Percentiles rank a stretch among this genome's conserved stretches.
Conservation (phyloP, 2,113 vertebrate genomes). For the Scomber colias region DNA sequence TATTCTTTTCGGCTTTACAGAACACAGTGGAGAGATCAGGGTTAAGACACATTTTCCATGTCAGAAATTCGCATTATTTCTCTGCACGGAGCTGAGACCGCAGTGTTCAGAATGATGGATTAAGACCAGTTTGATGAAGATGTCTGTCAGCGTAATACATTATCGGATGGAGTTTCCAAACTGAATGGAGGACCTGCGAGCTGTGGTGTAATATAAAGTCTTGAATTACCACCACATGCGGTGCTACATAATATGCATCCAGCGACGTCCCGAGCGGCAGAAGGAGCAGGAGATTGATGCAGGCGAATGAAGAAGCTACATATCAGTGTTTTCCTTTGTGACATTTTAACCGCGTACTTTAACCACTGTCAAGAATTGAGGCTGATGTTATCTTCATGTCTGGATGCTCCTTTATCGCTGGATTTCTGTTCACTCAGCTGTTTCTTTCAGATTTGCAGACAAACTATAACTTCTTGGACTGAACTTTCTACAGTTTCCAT, state of each 20-base stretch:
- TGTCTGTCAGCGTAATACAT: slow-evolving; percentile 66
- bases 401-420: slow-evolving; percentile 1
- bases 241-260: neutral
- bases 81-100: slow-evolving; percentile 24
- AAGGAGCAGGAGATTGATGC: slow-evolving; percentile 22
- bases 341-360: slow-evolving; percentile 11
- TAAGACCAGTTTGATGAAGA: slow-evolving; percentile 62
- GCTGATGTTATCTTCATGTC: slow-evolving; percentile 34
- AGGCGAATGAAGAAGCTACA: slow-evolving; percentile 32
- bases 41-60: slow-evolving; percentile 61
- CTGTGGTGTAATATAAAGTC: slow-evolving; percentile 28
- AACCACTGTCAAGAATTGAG: slow-evolving; percentile 15
- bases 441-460: slow-evolving; percentile 6
- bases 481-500: neutral
- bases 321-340: slow-evolving; percentile 23
- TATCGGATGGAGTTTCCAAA: slow-evolving; percentile 34
- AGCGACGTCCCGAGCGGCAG: slow-evolving; percentile 9
- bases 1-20: slow-evolving; percentile 34
- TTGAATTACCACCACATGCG: slow-evolving; percentile 36
- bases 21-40: slow-evolving; percentile 28
- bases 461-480: neutral
- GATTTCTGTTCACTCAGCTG: slow-evolving; percentile 18
- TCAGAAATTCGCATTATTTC: slow-evolving; percentile 47
- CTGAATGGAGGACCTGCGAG: slow-evolving; percentile 48
- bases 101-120: slow-evolving; percentile 66